Percentiles rank a stretch among this genome's conserved stretches.
These are phyloP conservation scores for Drosophila watanabei DNA, from an alignment of 1,140 invertebrate species.

Conservation along the genomic window DNA sequence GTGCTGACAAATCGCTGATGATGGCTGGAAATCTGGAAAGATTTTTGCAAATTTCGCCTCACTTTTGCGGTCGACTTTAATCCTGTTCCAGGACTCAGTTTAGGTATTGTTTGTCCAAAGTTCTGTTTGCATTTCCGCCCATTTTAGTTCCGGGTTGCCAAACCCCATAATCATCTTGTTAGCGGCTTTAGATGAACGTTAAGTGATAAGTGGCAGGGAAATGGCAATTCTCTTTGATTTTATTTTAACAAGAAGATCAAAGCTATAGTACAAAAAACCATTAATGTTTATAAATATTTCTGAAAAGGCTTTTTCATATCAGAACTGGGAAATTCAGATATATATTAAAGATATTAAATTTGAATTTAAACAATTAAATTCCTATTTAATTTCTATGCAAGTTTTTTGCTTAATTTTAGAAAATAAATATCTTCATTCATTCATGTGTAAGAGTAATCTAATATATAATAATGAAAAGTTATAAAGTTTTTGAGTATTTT, in stretches of 20 bases:
- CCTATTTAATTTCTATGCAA: no score
- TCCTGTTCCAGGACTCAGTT: slow-evolving; percentile 43
- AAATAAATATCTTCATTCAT: no score
- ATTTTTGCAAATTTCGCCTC: slow-evolving; percentile 73
- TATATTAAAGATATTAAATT: no score
- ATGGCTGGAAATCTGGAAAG: slow-evolving; percentile 24
- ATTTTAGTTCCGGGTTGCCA: slow-evolving; percentile 61
- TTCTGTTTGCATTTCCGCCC: slow-evolving; percentile 80
- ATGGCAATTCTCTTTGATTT: not conserved
- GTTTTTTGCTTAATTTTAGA: no score
- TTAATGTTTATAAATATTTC: not conserved
- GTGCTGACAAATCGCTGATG: slow-evolving; percentile 75
- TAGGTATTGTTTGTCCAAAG: slow-evolving; percentile 28
- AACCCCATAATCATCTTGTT: slow-evolving; percentile 79
- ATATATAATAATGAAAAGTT: no score
- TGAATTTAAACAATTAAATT: no score
- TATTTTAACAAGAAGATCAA: not conserved
- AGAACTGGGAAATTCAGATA: not conserved
- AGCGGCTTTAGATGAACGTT: slow-evolving; percentile 71
- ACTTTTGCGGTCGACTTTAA: slow-evolving; percentile 68
- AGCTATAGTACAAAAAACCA: not conserved
- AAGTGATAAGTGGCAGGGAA: slow-evolving; percentile 39
- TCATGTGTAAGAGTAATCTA: no score
- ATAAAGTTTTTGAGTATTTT: no score
- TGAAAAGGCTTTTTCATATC: not conserved